Evolutionary conservation across 2,888 invertebrate genomes (phyloP).

Genomic region (Hybos culiciformis): DNA sequence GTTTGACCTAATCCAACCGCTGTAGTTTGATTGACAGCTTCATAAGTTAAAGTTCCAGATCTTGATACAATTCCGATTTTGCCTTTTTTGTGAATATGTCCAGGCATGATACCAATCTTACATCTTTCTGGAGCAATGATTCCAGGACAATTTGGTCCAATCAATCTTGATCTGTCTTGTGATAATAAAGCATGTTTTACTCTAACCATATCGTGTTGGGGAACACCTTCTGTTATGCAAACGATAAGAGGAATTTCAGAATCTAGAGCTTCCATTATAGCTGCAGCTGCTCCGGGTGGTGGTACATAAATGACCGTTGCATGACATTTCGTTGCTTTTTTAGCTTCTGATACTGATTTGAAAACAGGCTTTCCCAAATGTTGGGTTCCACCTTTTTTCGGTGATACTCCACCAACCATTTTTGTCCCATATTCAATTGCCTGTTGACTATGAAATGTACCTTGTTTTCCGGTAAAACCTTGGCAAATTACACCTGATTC

Average conservation of each 20-base stretch:
- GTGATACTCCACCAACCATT: constrained; percentile 57
- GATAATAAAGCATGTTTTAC: constrained; percentile 74
- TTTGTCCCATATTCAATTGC: constrained; percentile 92
- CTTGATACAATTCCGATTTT: constrained; percentile 82
- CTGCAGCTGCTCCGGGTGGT: constrained; percentile 71
- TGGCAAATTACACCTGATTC: constrained; percentile 88
- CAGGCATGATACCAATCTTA: constrained; percentile 98
- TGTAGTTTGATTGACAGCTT: constrained; percentile 94
- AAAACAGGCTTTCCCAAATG: constrained; percentile 55
- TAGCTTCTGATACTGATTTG: constrained; percentile 46
- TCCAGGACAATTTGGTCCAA: constrained; percentile 95
- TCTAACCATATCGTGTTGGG: constrained; percentile 93
- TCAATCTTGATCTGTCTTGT: constrained; percentile 75
- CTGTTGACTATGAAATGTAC: constrained; percentile 78
- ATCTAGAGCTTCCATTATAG: constrained; percentile 79
- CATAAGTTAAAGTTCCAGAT: constrained; percentile 93
- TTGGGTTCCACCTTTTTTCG: constrained; percentile 59
- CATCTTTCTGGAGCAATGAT: constrained; percentile 84
- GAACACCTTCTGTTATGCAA: constrained; percentile 90
- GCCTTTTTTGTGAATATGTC: constrained; percentile 82
- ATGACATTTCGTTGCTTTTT: constrained; percentile 63
- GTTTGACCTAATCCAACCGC: constrained; percentile 72
- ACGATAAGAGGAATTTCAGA: constrained; percentile 88
- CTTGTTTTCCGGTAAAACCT: constrained; percentile 95
- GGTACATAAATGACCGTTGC: constrained; percentile 91